Evolutionary conservation across 1,140 invertebrate species (phyloP), one percentile per base, ranked within the genome.

Genomic region (Patella vulgata): DNA sequence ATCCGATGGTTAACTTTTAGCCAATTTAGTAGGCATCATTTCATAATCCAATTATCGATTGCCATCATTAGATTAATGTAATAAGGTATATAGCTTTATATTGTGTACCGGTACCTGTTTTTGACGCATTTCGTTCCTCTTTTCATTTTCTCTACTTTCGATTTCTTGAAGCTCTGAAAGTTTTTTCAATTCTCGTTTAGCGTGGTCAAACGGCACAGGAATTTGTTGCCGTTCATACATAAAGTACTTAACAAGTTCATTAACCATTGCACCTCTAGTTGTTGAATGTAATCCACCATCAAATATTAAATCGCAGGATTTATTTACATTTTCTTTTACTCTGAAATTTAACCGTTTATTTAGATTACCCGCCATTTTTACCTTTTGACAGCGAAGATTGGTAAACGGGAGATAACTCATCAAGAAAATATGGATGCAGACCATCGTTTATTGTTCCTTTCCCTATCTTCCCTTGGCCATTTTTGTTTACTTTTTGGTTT

Each of bases 201-300:
- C 19, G 46, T 62, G 43, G 33, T 70, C 68, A 19, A 62, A 57
- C 4, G 59, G 59, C 9, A 66, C 19, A 28, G 68, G 68, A 44
- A 70, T 70, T 39, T 70, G 68, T n/a, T 65, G 55, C 36, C 68
- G 46, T 43, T 70, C 59, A 59, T 62, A 70, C 40, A 65, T 25
- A 12, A 70, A 27, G 44, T 66, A 59, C 42, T 70, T 66, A 42
- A 70, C 58, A 47, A 70, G 31, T 33, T 70, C 68, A 36, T 48
- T 58, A 28, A 70, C 47, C 12, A 70, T 43, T 14, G 39, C 44
- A 31, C 36, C 59, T 21, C 68, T 57, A 12, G 55, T 65, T 14
- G 27, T 46, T 12, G 68, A 66, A 8, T 50, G 47, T 43, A 70
- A 56, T 9, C 56, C 68, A 31, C 68, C 68, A 36, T 70, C 63